phyloP scores from a whole-genome alignment of 1,140 invertebrate genomes.

The Lucilia sericata region DNA sequence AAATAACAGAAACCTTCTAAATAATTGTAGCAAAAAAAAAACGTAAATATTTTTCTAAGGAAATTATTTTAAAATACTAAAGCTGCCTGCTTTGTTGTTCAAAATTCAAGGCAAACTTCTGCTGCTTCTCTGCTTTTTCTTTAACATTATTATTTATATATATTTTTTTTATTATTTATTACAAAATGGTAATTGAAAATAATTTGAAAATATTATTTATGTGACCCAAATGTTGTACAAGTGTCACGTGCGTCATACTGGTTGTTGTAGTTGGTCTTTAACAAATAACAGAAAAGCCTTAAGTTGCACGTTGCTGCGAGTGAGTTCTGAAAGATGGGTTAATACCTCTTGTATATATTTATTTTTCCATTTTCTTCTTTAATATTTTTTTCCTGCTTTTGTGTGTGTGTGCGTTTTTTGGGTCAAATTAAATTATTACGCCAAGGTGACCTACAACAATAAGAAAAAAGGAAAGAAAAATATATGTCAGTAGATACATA shows the following conservation, averaged over 20 bases:
- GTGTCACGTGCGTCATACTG: slow-evolving; percentile 8
- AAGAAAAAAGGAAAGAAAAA: background rate
- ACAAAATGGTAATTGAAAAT: slow-evolving; percentile 14
- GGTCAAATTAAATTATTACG: slow-evolving; percentile 21
- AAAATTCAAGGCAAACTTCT: too few species aligned
- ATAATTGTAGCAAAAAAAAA: too few species aligned
- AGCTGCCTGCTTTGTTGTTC: too few species aligned
- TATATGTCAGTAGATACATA: too few species aligned
- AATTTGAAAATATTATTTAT: slow-evolving; percentile 12
- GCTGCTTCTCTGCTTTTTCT: too few species aligned
- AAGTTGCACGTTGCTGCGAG: background rate
- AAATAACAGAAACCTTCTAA: too few species aligned
- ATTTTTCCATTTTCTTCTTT: background rate
- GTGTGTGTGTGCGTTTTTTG: background rate
- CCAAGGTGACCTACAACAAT: slow-evolving; percentile 22
- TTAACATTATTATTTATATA: too few species aligned
- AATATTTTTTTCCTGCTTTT: background rate
- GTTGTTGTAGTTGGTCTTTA: background rate
- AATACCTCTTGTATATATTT: background rate
- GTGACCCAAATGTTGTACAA: slow-evolving; percentile 5
- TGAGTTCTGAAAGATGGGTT: background rate
- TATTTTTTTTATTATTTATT: too few species aligned
- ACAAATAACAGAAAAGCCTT: background rate
- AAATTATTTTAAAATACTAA: too few species aligned
- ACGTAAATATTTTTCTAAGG: too few species aligned